Conservation (phyloP, 1,140 invertebrate genomes). For the Zaprionus tsacasi region DNA sequence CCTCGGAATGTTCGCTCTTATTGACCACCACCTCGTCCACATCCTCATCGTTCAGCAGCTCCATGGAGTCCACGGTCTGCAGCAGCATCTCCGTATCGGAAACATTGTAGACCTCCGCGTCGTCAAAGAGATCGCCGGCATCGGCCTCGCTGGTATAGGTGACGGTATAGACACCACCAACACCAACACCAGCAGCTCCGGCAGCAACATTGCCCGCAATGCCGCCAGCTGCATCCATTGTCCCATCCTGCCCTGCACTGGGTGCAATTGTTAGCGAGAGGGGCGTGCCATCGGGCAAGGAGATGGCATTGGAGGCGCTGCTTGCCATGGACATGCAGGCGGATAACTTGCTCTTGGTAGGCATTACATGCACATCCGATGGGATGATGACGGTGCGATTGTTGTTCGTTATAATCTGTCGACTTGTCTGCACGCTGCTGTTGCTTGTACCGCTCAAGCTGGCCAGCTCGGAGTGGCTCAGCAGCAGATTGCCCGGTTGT, state of each 20-base stretch:
- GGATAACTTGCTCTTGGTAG: constrained; percentile 66
- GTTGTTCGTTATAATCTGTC: constrained; percentile 80
- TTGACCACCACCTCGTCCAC: constrained; percentile 85
- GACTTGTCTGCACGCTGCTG: constrained; percentile 46
- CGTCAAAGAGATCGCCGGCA: constrained; percentile 70
- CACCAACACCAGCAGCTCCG: constrained; percentile 30
- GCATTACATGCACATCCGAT: constrained; percentile 76
- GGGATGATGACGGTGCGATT: constrained; percentile 81
- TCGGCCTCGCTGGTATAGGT: constrained; percentile 79
- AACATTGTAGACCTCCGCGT: constrained; percentile 90
- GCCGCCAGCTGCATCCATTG: neutral
- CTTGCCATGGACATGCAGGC: constrained; percentile 19
- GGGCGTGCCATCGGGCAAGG: constrained; percentile 68
- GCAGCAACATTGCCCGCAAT: constrained; percentile 28
- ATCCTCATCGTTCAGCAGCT: constrained; percentile 89
- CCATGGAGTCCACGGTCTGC: constrained; percentile 87
- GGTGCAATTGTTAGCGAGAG: constrained; percentile 75
- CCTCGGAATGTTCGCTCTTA: constrained; percentile 85
- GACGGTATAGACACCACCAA: constrained; percentile 77
- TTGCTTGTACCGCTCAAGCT: constrained; percentile 35
- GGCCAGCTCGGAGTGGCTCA: constrained; percentile 49
- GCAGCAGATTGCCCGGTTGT: constrained; percentile 47
- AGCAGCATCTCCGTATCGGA: constrained; percentile 88
- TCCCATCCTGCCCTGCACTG: constrained; percentile 43
- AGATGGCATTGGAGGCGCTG: constrained; percentile 47